Conservation (phyloP, 2,113 vertebrate species). For the Toxotes jaculatrix region DNA sequence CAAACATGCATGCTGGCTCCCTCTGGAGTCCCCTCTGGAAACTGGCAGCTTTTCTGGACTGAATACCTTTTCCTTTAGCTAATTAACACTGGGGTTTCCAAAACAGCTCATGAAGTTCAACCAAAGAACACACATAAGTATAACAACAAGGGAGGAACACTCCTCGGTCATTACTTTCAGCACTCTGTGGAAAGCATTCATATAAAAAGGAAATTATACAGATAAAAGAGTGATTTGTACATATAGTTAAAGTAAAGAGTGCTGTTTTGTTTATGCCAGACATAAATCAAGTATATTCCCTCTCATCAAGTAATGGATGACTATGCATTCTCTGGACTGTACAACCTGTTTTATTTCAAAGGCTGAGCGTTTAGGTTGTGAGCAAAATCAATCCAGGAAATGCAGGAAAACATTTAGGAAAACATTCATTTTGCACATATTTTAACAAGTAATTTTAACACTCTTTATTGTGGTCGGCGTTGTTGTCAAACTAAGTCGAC, state of each 20-base stretch:
- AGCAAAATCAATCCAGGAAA: neutral
- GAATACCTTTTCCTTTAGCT: neutral
- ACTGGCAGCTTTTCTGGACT: neutral
- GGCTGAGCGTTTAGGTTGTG: neutral
- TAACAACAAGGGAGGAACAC: too few species aligned
- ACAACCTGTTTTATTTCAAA: neutral
- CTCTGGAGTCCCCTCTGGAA: constrained; percentile 35
- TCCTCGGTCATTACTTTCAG: too few species aligned
- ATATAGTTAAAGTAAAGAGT: neutral
- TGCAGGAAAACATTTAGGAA: neutral
- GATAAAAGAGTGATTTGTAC: neutral
- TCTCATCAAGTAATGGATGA: neutral
- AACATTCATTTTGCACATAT: neutral
- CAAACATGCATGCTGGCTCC: constrained; percentile 37
- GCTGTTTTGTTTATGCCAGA: neutral
- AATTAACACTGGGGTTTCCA: neutral
- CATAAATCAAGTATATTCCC: neutral
- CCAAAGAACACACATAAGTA: neutral
- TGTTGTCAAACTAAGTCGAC: too few species aligned
- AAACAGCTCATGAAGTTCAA: neutral
- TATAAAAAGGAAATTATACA: too few species aligned
- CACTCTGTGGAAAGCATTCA: too few species aligned
- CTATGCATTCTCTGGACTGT: neutral
- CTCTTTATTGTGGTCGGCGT: too few species aligned
- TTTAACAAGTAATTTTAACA: too few species aligned